Evolutionary conservation across 1,140 invertebrate species (phyloP).

Genomic region (Pogonognathellus flavescens): DNA sequence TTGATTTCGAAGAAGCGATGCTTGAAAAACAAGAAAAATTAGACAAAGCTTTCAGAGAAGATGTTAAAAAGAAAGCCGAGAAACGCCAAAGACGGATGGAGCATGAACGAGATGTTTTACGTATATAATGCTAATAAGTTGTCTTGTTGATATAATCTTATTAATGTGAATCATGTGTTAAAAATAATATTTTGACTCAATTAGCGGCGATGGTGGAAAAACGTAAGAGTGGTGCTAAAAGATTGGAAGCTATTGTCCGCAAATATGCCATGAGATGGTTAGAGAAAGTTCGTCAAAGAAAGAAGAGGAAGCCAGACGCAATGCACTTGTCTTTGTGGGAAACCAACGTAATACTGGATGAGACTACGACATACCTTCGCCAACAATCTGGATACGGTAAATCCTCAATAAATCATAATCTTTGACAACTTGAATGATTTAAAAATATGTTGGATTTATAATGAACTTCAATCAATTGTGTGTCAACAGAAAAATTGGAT

Average conservation of each 20-base stretch:
- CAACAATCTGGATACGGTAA: constrained; percentile 60
- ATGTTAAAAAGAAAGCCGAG: neutral
- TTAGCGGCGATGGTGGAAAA: neutral
- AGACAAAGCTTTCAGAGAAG: neutral
- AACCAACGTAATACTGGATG: constrained; percentile 13
- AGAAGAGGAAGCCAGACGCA: constrained; percentile 49
- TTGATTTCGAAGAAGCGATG: neutral
- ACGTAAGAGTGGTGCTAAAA: neutral
- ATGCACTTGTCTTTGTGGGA: constrained; percentile 59
- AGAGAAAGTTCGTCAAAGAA: constrained; percentile 47
- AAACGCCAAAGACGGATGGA: neutral
- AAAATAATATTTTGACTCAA: no score
- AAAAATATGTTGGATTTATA: neutral
- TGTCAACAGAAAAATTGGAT: constrained; percentile 57
- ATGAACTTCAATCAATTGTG: neutral
- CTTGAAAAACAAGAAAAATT: neutral
- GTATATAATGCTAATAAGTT: no score
- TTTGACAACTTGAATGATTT: neutral
- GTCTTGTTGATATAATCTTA: no score
- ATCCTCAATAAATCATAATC: neutral
- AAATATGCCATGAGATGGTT: constrained; percentile 53
- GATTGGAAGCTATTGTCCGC: constrained; percentile 3
- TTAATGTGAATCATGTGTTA: no score
- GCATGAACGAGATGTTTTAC: constrained; percentile 11
- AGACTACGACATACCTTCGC: constrained; percentile 54